Evolutionary conservation across 2,888 invertebrate genomes (phyloP), one percentile per base, ranked within the genome.

Genomic region (Zygogramma bicolorata): DNA sequence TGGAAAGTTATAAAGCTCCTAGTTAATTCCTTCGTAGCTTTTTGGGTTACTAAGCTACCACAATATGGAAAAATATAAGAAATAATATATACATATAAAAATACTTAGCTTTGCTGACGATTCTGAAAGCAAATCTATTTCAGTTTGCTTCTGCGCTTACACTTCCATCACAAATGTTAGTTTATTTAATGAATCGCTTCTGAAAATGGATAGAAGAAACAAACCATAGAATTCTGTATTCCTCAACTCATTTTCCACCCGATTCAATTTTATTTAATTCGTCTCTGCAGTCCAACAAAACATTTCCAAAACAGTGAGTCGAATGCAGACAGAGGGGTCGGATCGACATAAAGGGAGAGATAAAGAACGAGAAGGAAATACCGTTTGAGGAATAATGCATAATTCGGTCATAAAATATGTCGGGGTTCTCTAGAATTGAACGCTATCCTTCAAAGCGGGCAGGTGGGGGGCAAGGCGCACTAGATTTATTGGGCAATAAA

Each of bases 401-500:
- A 91, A 91, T 91, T 91, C 90, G 91, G 90, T 89, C 90, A 90
- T 91, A 91, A 91, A 91, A 90, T 90, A 91, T 90, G 87, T 87
- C 90, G 88, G 90, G 87, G 87, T 71, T 75, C 87, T 88, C 89
- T 88, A 89, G 91, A 91, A 91, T 91, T 90, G 91, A 91, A 90
- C 90, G 91, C 90, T 91, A 91, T 91, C 91, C 88, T 87, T 88
- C 88, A 88, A 88, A 88, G 87, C 84, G 81, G 82, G 83, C 80
- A 78, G 81, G 84, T 78, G 86, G 87, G 89, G 88, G 87, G 88
- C 88, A 87, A 83, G 84, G 81, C 88, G 81, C 88, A 85, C 82
- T 88, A 92, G 92, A 92, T 92, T 92, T 92, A 92, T 92, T 90
- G 91, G 90, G 90, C 92, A 91, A 92, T 92, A 92, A 92, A 92